Evolutionary conservation across 2,888 invertebrate genomes (phyloP).

Genomic region (Trachelus iudaicus): DNA sequence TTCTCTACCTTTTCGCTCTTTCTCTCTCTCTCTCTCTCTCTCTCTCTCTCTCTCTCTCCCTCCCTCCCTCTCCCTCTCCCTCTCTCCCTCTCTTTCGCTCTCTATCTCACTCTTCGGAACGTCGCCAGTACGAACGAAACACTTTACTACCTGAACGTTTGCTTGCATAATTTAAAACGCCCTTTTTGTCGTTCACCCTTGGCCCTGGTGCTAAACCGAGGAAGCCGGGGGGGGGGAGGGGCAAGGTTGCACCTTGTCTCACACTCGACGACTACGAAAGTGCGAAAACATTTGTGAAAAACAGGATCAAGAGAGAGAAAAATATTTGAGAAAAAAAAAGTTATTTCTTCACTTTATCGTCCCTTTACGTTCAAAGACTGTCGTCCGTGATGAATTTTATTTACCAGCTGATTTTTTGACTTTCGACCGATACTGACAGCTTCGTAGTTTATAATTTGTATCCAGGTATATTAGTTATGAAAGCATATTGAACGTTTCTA

Average conservation of each 20-base stretch:
- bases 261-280: constrained; percentile 26
- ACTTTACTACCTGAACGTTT: constrained; percentile 54
- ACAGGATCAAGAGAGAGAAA: constrained; percentile 20
- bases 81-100: too few relatives aligned
- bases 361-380: neutral
- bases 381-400: neutral
- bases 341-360: neutral
- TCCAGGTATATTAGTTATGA: neutral
- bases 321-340: neutral
- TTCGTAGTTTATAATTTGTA: neutral
- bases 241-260: constrained; percentile 35
- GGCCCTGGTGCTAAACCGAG: neutral
- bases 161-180: constrained; percentile 54
- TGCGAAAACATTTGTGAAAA: constrained; percentile 54
- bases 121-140: constrained; percentile 28
- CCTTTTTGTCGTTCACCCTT: constrained; percentile 38
- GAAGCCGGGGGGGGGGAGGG: constrained; percentile 6
- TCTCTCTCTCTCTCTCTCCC: too few relatives aligned
- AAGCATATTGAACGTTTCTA: neutral
- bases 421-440: neutral
- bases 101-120: neutral
- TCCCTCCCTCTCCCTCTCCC: too few relatives aligned
- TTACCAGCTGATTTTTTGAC: neutral
- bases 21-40: too few relatives aligned
- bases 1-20: too few relatives aligned